Percentiles rank a stretch among this genome's conserved stretches.
Conservation (phyloP, 2,888 invertebrate genomes). For the Blastobasis adustella region DNA sequence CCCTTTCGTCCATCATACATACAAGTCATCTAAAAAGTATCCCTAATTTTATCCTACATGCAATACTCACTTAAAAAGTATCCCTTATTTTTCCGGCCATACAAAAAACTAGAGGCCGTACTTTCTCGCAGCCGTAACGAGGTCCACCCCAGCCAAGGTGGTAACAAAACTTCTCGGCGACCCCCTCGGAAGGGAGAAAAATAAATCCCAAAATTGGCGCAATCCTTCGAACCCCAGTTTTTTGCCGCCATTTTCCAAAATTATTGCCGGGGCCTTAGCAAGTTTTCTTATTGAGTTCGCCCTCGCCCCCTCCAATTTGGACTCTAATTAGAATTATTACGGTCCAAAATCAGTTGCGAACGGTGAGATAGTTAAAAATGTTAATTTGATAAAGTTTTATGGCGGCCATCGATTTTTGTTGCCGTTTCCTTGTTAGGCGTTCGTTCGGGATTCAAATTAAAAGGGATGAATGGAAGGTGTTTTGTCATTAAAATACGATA, state of each 20-base stretch:
- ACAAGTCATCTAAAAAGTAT: no score
- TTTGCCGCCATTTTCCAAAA: constrained; percentile 67
- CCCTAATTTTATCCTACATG: no score
- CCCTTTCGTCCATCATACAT: no score
- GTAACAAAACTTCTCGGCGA: constrained; percentile 53
- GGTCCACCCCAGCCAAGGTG: constrained; percentile 32
- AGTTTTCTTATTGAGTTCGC: constrained; percentile 21
- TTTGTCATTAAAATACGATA: no score
- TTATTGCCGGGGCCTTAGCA: constrained; percentile 62
- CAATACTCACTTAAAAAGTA: no score
- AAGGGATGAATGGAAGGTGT: no score
- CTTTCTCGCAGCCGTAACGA: constrained; percentile 22
- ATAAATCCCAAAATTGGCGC: constrained; percentile 69
- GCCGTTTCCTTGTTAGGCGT: no score
- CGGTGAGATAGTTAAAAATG: constrained; percentile 32
- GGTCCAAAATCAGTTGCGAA: no score
- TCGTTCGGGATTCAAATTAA: no score
- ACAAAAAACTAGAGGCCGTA: background rate
- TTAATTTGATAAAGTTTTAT: constrained; percentile 34
- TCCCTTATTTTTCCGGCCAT: no score
- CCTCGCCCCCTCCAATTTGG: constrained; percentile 15
- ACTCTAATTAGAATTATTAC: constrained; percentile 6
- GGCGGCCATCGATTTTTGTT: background rate
- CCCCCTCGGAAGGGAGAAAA: constrained; percentile 55
- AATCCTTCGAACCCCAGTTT: constrained; percentile 69